A percentile compares a stretch with the other conserved stretches of the same genome.
Evolutionary conservation across 2,888 invertebrate genomes (phyloP).

Genomic region (Linnaemya tessellans): DNA sequence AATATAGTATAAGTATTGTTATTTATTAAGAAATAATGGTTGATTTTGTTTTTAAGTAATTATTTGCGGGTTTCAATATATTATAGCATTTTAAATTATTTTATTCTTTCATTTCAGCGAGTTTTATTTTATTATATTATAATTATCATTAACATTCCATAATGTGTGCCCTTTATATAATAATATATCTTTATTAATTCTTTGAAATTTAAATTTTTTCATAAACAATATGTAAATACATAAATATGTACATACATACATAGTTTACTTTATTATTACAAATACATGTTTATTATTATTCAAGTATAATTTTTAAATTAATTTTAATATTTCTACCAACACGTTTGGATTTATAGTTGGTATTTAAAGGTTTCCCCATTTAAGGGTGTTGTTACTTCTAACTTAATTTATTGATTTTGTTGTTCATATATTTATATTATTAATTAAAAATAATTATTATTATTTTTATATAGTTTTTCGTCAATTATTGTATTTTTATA

Average conservation of each 20-base stretch:
- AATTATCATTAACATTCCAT: conserved; percentile 67
- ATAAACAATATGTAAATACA: conserved; percentile 32
- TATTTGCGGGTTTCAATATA: conserved; percentile 67
- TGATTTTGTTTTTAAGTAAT: conserved; percentile 67
- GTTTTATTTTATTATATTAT: conserved; percentile 43
- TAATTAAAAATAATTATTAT: conserved; percentile 41
- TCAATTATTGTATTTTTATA: conserved; percentile 65
- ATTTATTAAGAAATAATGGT: conserved; percentile 60
- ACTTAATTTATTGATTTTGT: conserved; percentile 56
- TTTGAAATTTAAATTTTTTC: conserved; percentile 37
- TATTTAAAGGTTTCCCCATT: conserved; percentile 27
- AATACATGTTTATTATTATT: conserved; percentile 62
- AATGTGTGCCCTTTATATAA: conserved; percentile 61
- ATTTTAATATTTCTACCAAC: conserved; percentile 15
- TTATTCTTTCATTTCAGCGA: conserved; percentile 39
- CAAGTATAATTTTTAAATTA: conserved; percentile 29
- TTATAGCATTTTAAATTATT: conserved; percentile 53
- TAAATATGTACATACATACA: conserved; percentile 59
- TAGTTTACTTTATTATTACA: conserved; percentile 47
- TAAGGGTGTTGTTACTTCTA: conserved; percentile 39
- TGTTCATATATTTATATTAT: conserved; percentile 51
- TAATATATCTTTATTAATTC: conserved; percentile 68
- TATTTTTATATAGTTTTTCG: conserved; percentile 28
- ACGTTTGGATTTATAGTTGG: not conserved
- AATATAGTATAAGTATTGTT: conserved; percentile 38